Base-by-base conservation (phyloP, 2,888 invertebrate genomes). In the Tachystola acroxantha region DNA sequence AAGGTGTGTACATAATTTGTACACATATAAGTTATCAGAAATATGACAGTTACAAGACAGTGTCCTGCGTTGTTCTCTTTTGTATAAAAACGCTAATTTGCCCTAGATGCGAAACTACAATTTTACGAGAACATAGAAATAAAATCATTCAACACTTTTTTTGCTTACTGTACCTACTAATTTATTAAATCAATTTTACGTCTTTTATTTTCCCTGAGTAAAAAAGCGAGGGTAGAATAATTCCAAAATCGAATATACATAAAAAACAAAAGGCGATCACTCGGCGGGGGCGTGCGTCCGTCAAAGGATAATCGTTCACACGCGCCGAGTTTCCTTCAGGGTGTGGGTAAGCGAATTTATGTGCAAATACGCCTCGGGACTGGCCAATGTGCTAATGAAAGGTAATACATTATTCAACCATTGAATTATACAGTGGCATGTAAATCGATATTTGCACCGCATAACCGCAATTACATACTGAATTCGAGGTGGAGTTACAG, bases 341-440 rank as follows among this genome's bases (percentile, higher is more conserved):
- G 75, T 70, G 70, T 68, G 76, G 79, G 78, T 80, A 73, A 73
- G 71, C 75, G 77, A 84, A 82, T 82, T 84, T 79, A 84, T 76
- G 82, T 86, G 85, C 82, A 84, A 86, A 86, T 84, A 82, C 76
- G 75, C 72, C 77, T 64, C 70, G 69, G 76, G 73, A 73, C 77
- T 77, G 76, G 71, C 79, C 79, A 77, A 80, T 84, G 84, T 84
- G 84, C 84, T 85, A 86, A 86, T 86, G 85, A 85, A 85, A 80
- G 79, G 79, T 76, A 74, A 85, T 85, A 85, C 85, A 85, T 86
- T 84, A 86, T 86, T 86, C 85, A 86, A 74, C 73, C 80, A 68
- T 75, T 81, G 82, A 84, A 85, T 84, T 85, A 85, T 82, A 84
- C 86, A 81, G 80, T 73, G 75, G 75, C 77, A 80, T 84, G 82